Conservation (phyloP, 2,888 invertebrate genomes). For the Plemyria rubiginata region DNA sequence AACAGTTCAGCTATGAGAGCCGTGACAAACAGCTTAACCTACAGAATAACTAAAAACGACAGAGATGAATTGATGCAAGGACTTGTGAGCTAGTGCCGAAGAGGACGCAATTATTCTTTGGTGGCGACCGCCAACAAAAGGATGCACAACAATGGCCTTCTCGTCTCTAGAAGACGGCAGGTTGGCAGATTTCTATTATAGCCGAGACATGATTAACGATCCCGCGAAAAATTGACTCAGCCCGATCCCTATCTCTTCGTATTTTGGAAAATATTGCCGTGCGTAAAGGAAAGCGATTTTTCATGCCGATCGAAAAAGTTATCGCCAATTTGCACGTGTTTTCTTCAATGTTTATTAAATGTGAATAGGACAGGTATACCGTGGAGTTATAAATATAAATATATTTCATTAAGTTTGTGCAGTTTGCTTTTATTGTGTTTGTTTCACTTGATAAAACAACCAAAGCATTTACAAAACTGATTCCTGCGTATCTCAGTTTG, state of each 20-base stretch:
- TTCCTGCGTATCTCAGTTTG: no score
- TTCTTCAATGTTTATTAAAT: no score
- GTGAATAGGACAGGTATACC: no score
- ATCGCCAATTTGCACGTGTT: neutral
- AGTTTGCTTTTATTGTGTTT: no score
- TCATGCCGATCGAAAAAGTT: neutral
- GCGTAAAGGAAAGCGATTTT: conserved; percentile 15
- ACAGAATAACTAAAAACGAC: neutral
- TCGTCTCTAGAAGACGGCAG: conserved; percentile 46
- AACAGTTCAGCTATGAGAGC: conserved; percentile 18
- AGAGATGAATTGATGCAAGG: no score
- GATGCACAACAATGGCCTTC: conserved; percentile 45
- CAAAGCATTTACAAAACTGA: no score
- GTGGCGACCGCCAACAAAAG: conserved; percentile 44
- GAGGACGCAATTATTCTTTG: conserved; percentile 44
- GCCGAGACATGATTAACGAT: conserved; percentile 54
- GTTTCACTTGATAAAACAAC: no score
- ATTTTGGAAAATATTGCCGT: conserved; percentile 17
- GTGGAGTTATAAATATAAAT: no score
- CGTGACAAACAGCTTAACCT: neutral
- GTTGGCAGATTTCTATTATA: conserved; percentile 58
- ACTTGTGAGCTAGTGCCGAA: conserved; percentile 26
- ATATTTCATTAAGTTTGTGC: no score
- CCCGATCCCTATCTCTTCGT: conserved; percentile 24
- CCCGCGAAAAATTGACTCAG: conserved; percentile 46